These are phyloP conservation scores for Podotricha telesiphe DNA, from an alignment of 2,888 invertebrate species.

Conservation along the genomic window DNA sequence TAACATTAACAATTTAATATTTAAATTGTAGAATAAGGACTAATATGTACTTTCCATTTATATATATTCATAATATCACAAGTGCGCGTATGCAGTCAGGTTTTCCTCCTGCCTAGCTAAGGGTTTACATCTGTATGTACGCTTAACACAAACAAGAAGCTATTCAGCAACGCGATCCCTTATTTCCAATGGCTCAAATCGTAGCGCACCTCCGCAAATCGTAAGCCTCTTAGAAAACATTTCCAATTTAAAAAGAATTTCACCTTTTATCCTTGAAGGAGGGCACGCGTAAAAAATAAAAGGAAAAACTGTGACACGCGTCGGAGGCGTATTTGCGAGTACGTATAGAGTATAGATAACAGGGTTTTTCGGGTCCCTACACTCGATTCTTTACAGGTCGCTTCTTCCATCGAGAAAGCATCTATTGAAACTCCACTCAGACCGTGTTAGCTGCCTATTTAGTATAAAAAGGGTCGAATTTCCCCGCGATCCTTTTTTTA, in stretches of 20 bases:
- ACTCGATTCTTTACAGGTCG: conserved; percentile 81
- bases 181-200: conserved; percentile 65
- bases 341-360: conserved; percentile 55
- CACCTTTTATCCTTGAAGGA: conserved; percentile 77
- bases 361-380: conserved; percentile 66
- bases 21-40: no score
- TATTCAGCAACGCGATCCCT: conserved; percentile 67
- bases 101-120: neutral
- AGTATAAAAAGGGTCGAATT: conserved; percentile 84
- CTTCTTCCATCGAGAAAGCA: conserved; percentile 81
- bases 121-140: conserved; percentile 46
- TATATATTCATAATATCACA: neutral
- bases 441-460: conserved; percentile 84
- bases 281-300: conserved; percentile 82
- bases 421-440: conserved; percentile 84
- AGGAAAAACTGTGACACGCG: conserved; percentile 79
- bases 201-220: conserved; percentile 79
- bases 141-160: conserved; percentile 65
- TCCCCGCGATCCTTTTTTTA: conserved; percentile 80
- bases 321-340: conserved; percentile 48
- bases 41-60: no score
- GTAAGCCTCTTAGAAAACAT: conserved; percentile 84
- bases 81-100: neutral
- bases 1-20: no score
- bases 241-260: conserved; percentile 84